phyloP scores from a whole-genome alignment of 2,888 invertebrate genomes.

The Oxycera nigricornis region DNA sequence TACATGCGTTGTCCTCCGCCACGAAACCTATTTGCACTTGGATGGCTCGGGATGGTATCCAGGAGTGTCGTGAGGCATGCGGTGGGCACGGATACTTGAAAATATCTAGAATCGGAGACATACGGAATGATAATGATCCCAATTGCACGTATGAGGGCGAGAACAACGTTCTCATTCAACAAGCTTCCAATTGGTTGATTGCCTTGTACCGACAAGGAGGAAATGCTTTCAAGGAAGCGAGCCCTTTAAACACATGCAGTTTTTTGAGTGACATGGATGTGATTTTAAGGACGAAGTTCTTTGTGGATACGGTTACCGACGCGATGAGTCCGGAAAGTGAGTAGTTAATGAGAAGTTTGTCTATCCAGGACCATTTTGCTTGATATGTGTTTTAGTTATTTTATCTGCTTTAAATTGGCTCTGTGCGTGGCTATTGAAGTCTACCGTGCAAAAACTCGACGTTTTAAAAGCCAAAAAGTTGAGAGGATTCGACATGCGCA shows the following conservation, averaged over 20 bases:
- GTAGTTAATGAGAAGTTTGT: constrained; percentile 43
- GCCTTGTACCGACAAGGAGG: constrained; percentile 64
- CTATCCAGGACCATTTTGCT: constrained; percentile 36
- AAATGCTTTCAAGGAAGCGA: constrained; percentile 58
- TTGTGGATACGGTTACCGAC: constrained; percentile 51
- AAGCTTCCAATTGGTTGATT: constrained; percentile 87
- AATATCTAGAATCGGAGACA: constrained; percentile 82
- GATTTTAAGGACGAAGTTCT: constrained; percentile 60
- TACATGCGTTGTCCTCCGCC: constrained; percentile 72
- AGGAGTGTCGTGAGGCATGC: constrained; percentile 84
- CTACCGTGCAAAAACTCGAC: constrained; percentile 70
- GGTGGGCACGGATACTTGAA: constrained; percentile 83
- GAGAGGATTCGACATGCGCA: constrained; percentile 77
- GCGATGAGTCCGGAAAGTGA: constrained; percentile 56
- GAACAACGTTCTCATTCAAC: constrained; percentile 90
- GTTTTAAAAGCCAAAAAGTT: constrained; percentile 65
- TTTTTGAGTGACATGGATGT: constrained; percentile 68
- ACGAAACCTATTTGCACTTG: constrained; percentile 75
- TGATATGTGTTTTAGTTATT: constrained; percentile 64
- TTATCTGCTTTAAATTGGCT: constrained; percentile 81
- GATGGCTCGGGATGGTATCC: constrained; percentile 78
- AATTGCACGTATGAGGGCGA: constrained; percentile 93
- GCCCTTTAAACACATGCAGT: constrained; percentile 70
- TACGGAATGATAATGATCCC: constrained; percentile 87
- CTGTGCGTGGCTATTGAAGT: constrained; percentile 75